Conservation (phyloP, 2,113 vertebrate genomes). For the Urocitellus parryii region DNA sequence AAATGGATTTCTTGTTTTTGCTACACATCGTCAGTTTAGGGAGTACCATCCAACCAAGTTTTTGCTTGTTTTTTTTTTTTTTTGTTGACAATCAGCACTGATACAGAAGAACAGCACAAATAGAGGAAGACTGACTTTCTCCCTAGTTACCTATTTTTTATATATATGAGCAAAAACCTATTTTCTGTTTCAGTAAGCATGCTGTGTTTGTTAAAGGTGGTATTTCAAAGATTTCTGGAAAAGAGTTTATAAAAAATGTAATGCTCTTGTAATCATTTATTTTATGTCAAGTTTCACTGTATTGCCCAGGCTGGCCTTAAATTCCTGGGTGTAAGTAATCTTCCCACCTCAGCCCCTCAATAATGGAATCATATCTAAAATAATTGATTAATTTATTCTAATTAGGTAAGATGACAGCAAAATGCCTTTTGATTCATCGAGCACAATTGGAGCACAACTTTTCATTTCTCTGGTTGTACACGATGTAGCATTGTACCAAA, state of each 20-base stretch:
- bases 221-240: conserved; percentile 41
- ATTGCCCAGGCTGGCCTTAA: not conserved
- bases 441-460: no score
- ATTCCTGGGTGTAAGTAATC: not conserved
- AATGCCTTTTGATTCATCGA: no score
- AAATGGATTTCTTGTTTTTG: not conserved
- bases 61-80: not conserved
- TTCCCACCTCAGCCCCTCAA: not conserved
- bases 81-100: not conserved
- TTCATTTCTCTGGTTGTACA: no score
- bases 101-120: not conserved
- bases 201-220: conserved; percentile 53
- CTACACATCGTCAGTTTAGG: not conserved
- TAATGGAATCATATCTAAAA: no score
- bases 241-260: not conserved
- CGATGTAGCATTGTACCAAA: no score
- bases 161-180: conserved; percentile 10
- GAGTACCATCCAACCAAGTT: not conserved
- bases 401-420: no score
- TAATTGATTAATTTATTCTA: no score
- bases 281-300: not conserved
- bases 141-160: not conserved
- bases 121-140: not conserved
- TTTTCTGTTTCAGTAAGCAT: conserved; percentile 67
- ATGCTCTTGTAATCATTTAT: not conserved